Evolutionary conservation across 2,113 vertebrate genomes (phyloP), one percentile per base, ranked within the genome.

Genomic region (Hepsetus odoe): DNA sequence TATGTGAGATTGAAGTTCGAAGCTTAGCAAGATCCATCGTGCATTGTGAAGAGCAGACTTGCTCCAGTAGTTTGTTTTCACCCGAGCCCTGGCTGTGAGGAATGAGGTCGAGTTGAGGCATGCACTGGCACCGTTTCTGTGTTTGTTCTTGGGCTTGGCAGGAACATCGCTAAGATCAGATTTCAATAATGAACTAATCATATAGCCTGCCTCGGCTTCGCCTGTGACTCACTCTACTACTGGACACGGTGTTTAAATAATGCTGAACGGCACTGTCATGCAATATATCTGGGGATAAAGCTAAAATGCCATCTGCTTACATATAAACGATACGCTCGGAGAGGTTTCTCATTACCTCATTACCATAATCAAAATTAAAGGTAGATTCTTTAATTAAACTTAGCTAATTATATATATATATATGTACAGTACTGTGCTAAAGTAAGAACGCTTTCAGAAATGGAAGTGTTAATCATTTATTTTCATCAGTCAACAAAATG

Each of bases 31-130:
- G 79, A 80, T 65, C 20, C 61, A 35, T 74, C 55, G 64, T 56
- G 75, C 66, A 82, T 59, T 74, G 72, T 58, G 62, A 58, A 76
- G 35, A 72, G 33, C 22, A 64, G 66, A 72, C 59, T 76, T 38
- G 74, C 68, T 62, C 49, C 61, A 62, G 58, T 30, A 49, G 10
- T 80, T 79, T 56, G 7, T 22, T 51, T 55, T 80, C 55, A 77
- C 30, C 62, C 53, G 42, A 33, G 62, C 64, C 22, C 28, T 46
- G 62, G 68, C 70, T 7, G 64, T 69, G 13, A 46, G 42, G 62
- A 73, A 65, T 11, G 18, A 51, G 56, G 64, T 74, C 72, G 14
- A 55, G 78, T 77, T 51, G 20, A 74, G 74, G 46, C 73, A 76
- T n/a, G 82, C 62, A 66, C 38, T 74, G 44, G 51, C 69, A 76